A percentile compares a stretch with the other conserved stretches of the same genome.
Evolutionary conservation across 2,797 vertebrate genomes (phyloP).

Genomic region (Paratrypauchen microcephalus): DNA sequence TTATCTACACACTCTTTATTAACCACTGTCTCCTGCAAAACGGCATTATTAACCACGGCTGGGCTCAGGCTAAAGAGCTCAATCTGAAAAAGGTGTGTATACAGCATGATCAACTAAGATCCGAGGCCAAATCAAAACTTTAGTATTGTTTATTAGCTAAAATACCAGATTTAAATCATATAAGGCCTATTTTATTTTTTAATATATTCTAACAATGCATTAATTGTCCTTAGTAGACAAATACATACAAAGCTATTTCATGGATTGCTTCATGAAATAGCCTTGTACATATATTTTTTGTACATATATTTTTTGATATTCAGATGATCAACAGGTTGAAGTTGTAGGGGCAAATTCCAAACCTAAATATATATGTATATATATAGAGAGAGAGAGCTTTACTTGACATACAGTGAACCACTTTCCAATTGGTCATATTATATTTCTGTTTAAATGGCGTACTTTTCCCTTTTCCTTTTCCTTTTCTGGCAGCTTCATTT

Average conservation of each 20-base stretch:
- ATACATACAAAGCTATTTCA: neutral
- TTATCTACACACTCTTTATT: constrained; percentile 55
- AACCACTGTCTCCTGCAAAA: constrained; percentile 33
- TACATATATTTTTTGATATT: neutral
- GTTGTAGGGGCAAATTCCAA: neutral
- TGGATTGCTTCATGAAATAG: neutral
- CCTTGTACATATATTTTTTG: neutral
- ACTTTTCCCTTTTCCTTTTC: neutral
- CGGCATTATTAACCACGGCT: constrained; percentile 21
- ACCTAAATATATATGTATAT: neutral
- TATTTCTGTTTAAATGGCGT: neutral
- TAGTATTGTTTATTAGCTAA: neutral
- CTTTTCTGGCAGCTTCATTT: neutral
- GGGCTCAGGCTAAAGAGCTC: constrained; percentile 13
- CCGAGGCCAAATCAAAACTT: neutral
- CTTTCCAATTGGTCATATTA: neutral
- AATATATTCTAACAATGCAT: too few relatives aligned
- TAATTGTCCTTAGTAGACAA: neutral
- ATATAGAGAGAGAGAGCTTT: too few relatives aligned
- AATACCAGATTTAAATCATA: neutral
- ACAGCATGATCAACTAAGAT: neutral
- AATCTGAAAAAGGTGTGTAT: neutral
- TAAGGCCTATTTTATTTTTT: neutral
- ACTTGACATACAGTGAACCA: neutral
- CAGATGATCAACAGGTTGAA: neutral